Evolutionary conservation across 1,140 invertebrate species (phyloP), one percentile per base, ranked within the genome.

Genomic region (Drosophila arawakana): DNA sequence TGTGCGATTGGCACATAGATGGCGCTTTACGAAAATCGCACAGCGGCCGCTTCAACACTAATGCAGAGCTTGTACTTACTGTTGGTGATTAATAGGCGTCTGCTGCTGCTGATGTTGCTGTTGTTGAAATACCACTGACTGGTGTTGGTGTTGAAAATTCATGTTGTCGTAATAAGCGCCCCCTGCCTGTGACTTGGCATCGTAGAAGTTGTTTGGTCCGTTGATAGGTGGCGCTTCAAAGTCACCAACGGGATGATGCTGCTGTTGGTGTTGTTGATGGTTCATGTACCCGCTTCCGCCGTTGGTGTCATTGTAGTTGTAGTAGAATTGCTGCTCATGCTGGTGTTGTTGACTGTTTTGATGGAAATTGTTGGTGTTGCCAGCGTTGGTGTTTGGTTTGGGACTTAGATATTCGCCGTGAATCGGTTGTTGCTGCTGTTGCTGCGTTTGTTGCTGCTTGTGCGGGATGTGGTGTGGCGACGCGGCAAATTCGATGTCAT

Each of bases 331-430:
- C 50, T 84, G 84, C 10, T 89, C 73, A 15, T 83, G 76, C 37
- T 85, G 76, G 37, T 89, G 83, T n/a, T 91, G 81, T 59, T 89
- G 84, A 78, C 47, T 89, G 18, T 62, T 89, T 65, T 76, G 84
- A 57, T 88, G 90, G 63, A 89, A 91, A 59, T 52, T 69, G 57
- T 55, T 71, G 60, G 66, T 63, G 11, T 49, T 50, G 5, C 68
- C 58, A 15, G 78, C 61, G 50, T 63, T 79, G 68, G 71, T 60
- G 55, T 65, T 78, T 55, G 84, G 77, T 68, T 91, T 91, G 49
- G 84, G 76, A 78, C 81, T 91, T 35, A 86, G 80, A 91, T 91
- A 91, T 55, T 91, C 90, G 79, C 81, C 81, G 70, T 85, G 84
- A 13, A 83, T 54, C 41, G 71, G n/a, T 34, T 63, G 62, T 44